Conservation (phyloP, 2,888 invertebrate genomes). For the Atrina japonica region DNA sequence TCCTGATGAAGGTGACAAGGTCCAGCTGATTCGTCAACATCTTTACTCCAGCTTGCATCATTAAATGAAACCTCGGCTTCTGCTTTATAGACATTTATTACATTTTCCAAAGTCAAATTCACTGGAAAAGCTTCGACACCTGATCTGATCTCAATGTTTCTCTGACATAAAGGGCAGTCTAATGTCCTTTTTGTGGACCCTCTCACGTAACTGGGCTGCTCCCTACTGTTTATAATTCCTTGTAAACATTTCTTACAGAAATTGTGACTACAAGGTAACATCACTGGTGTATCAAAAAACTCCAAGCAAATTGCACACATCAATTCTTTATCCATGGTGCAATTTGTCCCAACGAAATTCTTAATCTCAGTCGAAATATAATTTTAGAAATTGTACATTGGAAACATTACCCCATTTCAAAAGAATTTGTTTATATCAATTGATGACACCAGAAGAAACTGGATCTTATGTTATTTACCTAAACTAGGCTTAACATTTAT, state of each 20-base stretch:
- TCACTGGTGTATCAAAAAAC: slow-evolving; percentile 52
- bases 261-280: slow-evolving; percentile 62
- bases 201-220: slow-evolving; percentile 20
- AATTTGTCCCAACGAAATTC: too few relatives aligned
- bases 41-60: slow-evolving; percentile 56
- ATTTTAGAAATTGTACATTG: too few relatives aligned
- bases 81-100: slow-evolving; percentile 50
- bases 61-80: slow-evolving; percentile 50
- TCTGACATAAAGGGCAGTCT: slow-evolving; percentile 61
- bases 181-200: slow-evolving; percentile 45
- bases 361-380: too few relatives aligned
- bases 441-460: too few relatives aligned
- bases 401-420: too few relatives aligned
- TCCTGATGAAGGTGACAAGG: slow-evolving; percentile 46
- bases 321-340: slow-evolving; percentile 54
- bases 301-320: slow-evolving; percentile 63
- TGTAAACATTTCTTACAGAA: slow-evolving; percentile 60
- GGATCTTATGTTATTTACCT: too few relatives aligned
- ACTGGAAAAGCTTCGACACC: slow-evolving; percentile 47
- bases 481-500: too few relatives aligned
- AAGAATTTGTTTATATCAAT: too few relatives aligned
- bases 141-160: slow-evolving; percentile 35
- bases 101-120: slow-evolving; percentile 57
- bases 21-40: slow-evolving; percentile 36
- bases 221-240: slow-evolving; percentile 43